Evolutionary conservation across 30 jellyfish, hydroid and myxozoan genomes (phyloP).

Genomic region (Sanderia malayensis): DNA sequence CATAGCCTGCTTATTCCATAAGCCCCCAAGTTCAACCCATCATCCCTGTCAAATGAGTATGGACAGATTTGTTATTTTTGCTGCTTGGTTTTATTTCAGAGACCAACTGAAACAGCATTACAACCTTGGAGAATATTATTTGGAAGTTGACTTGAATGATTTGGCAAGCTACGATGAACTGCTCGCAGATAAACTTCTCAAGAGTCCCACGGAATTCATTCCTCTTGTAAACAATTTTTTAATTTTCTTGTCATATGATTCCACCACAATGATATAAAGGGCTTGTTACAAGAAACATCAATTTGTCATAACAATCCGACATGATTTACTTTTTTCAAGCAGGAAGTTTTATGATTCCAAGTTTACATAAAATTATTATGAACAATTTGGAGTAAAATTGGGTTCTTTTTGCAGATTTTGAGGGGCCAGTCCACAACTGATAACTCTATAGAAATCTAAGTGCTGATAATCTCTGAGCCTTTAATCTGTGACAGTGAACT

Average conservation of each 20-base stretch:
- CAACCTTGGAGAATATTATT: conserved; percentile 73
- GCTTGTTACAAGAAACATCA: too few relatives aligned
- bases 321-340: too few relatives aligned
- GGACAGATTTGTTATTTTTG: too few relatives aligned
- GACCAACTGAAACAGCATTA: conserved; percentile 96
- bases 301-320: too few relatives aligned
- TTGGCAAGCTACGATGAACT: conserved; percentile 88
- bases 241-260: background rate
- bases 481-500: background rate
- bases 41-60: too few relatives aligned
- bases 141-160: conserved; percentile 91
- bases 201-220: conserved; percentile 83
- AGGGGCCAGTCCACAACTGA: too few relatives aligned
- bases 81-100: conserved; percentile 51
- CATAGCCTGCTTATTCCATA: background rate
- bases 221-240: conserved; percentile 66
- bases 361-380: too few relatives aligned
- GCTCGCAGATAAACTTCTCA: conserved; percentile 87
- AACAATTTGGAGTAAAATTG: background rate
- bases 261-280: too few relatives aligned
- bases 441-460: background rate
- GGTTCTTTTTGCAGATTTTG: background rate
- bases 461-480: background rate
- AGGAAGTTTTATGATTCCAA: too few relatives aligned
- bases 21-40: too few relatives aligned